Base-by-base conservation (phyloP, 2,113 vertebrate genomes). In the Hypomesus transpacificus region DNA sequence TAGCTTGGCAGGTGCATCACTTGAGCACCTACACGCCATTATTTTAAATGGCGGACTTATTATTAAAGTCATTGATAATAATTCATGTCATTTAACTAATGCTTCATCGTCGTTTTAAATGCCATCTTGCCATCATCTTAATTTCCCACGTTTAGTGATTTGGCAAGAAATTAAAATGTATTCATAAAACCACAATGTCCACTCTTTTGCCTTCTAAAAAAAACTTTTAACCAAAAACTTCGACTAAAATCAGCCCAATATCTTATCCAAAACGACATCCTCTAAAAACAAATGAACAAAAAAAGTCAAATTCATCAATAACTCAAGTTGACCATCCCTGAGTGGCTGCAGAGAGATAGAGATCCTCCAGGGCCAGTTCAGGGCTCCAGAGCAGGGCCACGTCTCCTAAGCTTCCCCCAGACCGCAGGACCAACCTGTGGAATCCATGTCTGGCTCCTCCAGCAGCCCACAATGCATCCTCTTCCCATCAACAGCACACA, bases 401-500 rank as follows among this genome's bases (percentile, higher is more conserved):
- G 50, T 71, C 77, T 73, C 86, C 70, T 58, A 64, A 75, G 74
- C 73, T 77, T 87, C 83, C 84, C 28, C 22, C 24, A 46, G 65
- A 73, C 46, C 74, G 71, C 46, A 75, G 84, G 80, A 95, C 96
- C 96, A 93, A 98, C 97, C 97, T 98, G 97, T 98, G 93, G 96
- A 98, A 93, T 98, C 97, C 97, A 98, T 98, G 92, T 98, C 97
- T 92, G 96, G 95, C 93, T 98, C 96, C 92, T 98, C 96, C 95
- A 98, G 93, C 90, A 98, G 93, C 94, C 95, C 97, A 91, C 96
- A 98, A 93, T 98, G 95, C 97, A 98, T 98, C 93, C 94, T 98
- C 92, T 95, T 97, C 95, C 95, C 95, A 96, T 97, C 94, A 93
- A 95, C 92, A 90, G 92, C 85, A 90, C 91, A 88, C 93, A 80